phyloP scores from a whole-genome alignment of 1,140 invertebrate genomes.

The Drosophila nannoptera region DNA sequence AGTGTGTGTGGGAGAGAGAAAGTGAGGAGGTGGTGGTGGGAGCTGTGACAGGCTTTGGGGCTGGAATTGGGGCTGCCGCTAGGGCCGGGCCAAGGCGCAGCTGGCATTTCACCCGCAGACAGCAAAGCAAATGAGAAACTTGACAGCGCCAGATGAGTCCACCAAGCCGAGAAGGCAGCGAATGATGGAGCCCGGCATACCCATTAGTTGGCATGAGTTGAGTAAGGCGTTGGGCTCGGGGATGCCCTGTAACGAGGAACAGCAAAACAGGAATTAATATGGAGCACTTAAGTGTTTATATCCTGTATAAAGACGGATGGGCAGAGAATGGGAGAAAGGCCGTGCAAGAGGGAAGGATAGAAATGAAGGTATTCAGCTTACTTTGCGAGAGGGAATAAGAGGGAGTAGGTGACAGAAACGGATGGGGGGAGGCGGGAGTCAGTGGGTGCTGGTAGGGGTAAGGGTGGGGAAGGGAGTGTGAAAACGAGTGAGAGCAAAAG shows the following conservation, averaged over 20 bases:
- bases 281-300: no score
- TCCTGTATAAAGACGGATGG: no score
- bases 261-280: no score
- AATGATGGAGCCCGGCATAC: neutral
- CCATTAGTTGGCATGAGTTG: no score
- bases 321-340: neutral
- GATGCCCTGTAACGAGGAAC: neutral
- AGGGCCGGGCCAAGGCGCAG: conserved; percentile 39
- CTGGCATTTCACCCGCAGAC: conserved; percentile 49
- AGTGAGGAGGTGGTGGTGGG: neutral
- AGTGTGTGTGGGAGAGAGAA: neutral
- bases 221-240: neutral
- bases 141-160: conserved; percentile 50
- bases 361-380: no score
- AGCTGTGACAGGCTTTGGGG: conserved; percentile 11
- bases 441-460: no score
- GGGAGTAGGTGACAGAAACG: no score
- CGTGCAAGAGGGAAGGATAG: no score
- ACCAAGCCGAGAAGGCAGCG: conserved; percentile 6
- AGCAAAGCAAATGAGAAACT: conserved; percentile 60
- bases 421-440: no score
- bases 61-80: conserved; percentile 5
- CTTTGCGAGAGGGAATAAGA: no score
- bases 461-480: no score
- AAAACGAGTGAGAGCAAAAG: no score